A percentile compares a stretch with the other conserved stretches of the same genome.
Conservation (phyloP, 2,888 invertebrate genomes). For the Dryococelus australis region DNA sequence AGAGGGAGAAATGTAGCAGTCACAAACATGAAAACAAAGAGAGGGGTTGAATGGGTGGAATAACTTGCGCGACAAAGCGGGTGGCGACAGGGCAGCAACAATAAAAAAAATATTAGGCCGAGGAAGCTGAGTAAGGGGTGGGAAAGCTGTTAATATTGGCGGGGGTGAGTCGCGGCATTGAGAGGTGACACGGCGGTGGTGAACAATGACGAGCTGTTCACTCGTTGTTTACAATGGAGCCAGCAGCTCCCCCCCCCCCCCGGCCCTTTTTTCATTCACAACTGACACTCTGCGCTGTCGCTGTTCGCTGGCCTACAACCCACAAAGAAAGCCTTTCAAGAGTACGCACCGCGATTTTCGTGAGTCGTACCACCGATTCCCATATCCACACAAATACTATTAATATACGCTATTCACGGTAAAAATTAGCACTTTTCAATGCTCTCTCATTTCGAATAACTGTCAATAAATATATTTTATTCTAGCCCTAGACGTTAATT, state of each 20-base stretch:
- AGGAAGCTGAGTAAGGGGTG: background rate
- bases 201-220: background rate
- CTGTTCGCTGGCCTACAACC: too few relatives aligned
- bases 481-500: too few relatives aligned
- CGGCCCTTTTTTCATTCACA: background rate
- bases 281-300: background rate
- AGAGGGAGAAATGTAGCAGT: background rate
- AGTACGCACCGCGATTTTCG: background rate
- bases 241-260: background rate
- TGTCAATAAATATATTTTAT: too few relatives aligned
- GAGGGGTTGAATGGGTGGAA: background rate
- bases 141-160: background rate
- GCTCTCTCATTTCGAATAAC: too few relatives aligned
- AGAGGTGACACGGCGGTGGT: conserved; percentile 6
- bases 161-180: background rate
- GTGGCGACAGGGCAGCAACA: background rate
- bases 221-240: background rate
- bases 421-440: too few relatives aligned
- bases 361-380: too few relatives aligned
- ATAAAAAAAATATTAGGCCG: conserved; percentile 16
- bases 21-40: background rate
- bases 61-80: background rate
- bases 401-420: too few relatives aligned
- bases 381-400: too few relatives aligned
- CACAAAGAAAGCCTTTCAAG: background rate